Conservation (phyloP, 2,113 vertebrate genomes). For the Candoia aspera region DNA sequence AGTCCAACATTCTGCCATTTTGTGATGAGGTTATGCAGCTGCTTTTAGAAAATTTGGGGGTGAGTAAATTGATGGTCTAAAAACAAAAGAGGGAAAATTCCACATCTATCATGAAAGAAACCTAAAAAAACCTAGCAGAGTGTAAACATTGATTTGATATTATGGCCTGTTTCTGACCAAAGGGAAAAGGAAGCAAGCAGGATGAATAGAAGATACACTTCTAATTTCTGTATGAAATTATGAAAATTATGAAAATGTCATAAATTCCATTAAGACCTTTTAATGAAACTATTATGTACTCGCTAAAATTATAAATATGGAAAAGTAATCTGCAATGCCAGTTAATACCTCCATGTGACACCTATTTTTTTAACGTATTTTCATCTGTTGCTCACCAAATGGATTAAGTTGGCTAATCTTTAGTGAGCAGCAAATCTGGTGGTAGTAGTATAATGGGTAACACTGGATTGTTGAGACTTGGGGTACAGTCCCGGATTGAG, state of each 20-base stretch:
- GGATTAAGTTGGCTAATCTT: not conserved
- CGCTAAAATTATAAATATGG: not conserved
- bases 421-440: not conserved
- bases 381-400: not conserved
- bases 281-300: not conserved
- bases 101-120: not conserved
- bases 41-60: constrained; percentile 95
- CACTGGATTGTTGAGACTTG: not conserved
- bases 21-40: constrained; percentile 99
- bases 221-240: not conserved
- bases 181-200: not conserved
- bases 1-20: constrained; percentile 93
- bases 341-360: not conserved
- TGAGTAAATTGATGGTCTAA: constrained; percentile 68
- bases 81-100: not conserved
- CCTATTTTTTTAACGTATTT: not conserved
- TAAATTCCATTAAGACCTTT: not conserved
- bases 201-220: not conserved
- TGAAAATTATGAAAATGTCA: not conserved
- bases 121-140: not conserved
- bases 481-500: not conserved
- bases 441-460: not conserved
- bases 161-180: not conserved
- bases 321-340: not conserved
- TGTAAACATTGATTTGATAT: not conserved